Evolutionary conservation across 1,140 invertebrate species (phyloP), one percentile per base, ranked within the genome.

Genomic region (Drosophila melanica): DNA sequence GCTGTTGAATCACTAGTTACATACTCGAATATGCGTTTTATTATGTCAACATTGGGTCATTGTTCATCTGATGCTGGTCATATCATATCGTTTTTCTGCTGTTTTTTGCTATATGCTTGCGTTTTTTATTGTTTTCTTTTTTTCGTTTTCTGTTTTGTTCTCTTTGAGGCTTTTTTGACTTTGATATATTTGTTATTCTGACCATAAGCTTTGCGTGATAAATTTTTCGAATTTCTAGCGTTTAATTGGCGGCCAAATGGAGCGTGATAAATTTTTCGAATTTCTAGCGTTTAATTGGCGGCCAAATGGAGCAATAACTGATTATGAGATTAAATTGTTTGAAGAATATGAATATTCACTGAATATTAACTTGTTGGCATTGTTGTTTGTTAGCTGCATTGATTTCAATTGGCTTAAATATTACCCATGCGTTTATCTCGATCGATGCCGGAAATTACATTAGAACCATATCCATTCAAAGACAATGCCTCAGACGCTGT

Each of bases 31-130:
- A 76, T 86, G 82, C 79, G 71, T 85, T 80, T 86, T 87, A 86
- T 87, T 87, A 87, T 86, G 82, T 87, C 79, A 86, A 87, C 82
- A 87, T 87, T 69, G 82, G 78, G 68, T 70, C 79, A 86, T 86
- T 86, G 82, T 86, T 79, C 82, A 87, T 23, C 37, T 58, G 59
- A 54, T 82, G 62, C 64, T 69, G 72, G 76, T 77, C 77, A 41
- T 70, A 45, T 60, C 44, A 62, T 47, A 62, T 30, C 65, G 45
- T 45, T 16, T 53, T 67, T 66, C 58, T 33, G 41, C 42, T 51
- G 37, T 35, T 42, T 45, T 64, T 60, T 55, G 39, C 53, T 33
- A 18, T 33, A 42, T 53, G 41, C 62, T 50, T 69, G 41, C 47
- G 7, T 48, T 11, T 18, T 48, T 48, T 27, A 27, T 27, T 27